These are phyloP conservation scores for Eucriotettix oculatus DNA, from an alignment of 2,888 invertebrate genomes.

Conservation along the genomic window DNA sequence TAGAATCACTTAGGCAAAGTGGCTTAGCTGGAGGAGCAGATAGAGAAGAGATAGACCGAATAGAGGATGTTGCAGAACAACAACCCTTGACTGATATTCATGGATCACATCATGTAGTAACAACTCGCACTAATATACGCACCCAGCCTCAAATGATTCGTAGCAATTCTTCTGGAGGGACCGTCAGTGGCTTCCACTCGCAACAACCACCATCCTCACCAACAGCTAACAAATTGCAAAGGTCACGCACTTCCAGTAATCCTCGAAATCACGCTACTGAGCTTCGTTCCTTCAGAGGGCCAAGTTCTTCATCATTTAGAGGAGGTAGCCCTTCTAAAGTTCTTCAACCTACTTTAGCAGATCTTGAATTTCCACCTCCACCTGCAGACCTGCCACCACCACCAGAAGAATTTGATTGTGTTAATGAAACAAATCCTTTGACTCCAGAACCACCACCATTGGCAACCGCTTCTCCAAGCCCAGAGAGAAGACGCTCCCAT, in stretches of 20 bases:
- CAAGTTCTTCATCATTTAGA: constrained; percentile 6
- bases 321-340: constrained; percentile 48
- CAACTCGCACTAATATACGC: constrained; percentile 46
- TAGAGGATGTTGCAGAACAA: constrained; percentile 20
- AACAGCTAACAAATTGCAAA: constrained; percentile 39
- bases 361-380: constrained; percentile 77
- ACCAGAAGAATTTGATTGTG: constrained; percentile 41
- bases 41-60: constrained; percentile 6
- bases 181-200: constrained; percentile 15
- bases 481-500: constrained; percentile 15
- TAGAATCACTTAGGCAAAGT: constrained; percentile 81
- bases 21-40: constrained; percentile 31
- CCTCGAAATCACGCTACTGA: constrained; percentile 1
- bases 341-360: constrained; percentile 57
- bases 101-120: constrained; percentile 34
- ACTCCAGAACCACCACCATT: constrained; percentile 18
- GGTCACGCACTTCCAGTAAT: constrained; percentile 29
- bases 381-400: constrained; percentile 67
- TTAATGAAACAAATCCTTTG: constrained; percentile 10
- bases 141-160: constrained; percentile 68
- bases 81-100: constrained; percentile 21
- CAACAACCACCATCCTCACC: constrained; percentile 11
- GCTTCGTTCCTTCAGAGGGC: constrained; percentile 15
- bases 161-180: constrained; percentile 71
- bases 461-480: constrained; percentile 14